Evolutionary conservation across 2,797 vertebrate species (phyloP).

Genomic region (Xenentodon cancila): DNA sequence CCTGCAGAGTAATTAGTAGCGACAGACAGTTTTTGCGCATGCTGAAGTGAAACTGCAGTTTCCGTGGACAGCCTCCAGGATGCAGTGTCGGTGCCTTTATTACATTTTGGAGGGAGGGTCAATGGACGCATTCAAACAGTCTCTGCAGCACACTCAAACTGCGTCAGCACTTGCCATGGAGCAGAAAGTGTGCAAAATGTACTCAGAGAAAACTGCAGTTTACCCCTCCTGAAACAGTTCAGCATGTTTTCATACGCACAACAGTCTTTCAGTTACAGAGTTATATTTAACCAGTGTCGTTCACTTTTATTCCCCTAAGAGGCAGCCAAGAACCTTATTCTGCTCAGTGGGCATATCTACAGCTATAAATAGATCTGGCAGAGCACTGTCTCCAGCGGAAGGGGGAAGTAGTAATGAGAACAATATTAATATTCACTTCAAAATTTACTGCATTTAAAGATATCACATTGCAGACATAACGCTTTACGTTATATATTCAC

Average conservation of each 20-base stretch:
- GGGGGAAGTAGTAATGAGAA: conserved; percentile 62
- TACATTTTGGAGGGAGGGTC: conserved; percentile 73
- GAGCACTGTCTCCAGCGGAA: conserved; percentile 67
- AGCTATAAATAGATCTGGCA: conserved; percentile 79
- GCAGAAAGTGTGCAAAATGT: conserved; percentile 78
- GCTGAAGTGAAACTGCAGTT: conserved; percentile 52
- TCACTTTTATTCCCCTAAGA: conserved; percentile 49
- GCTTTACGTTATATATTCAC: conserved; percentile 67
- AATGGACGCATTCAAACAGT: conserved; percentile 77
- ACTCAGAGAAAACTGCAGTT: conserved; percentile 72
- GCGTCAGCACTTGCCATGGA: conserved; percentile 84
- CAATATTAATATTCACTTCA: conserved; percentile 61
- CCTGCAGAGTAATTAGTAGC: conserved; percentile 26
- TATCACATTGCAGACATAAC: conserved; percentile 25
- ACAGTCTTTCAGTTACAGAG: conserved; percentile 40
- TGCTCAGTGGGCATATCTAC: conserved; percentile 74
- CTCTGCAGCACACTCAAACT: conserved; percentile 81
- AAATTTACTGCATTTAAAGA: conserved; percentile 50
- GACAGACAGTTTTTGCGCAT: conserved; percentile 1
- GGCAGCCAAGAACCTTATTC: conserved; percentile 66
- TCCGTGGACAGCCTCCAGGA: conserved; percentile 65
- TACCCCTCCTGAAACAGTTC: conserved; percentile 52
- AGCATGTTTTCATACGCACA: conserved; percentile 43
- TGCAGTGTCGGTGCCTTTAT: conserved; percentile 66
- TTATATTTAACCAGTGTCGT: conserved; percentile 57